phyloP scores from a whole-genome alignment of 2,888 invertebrate species.

The Tiphia femorata region DNA sequence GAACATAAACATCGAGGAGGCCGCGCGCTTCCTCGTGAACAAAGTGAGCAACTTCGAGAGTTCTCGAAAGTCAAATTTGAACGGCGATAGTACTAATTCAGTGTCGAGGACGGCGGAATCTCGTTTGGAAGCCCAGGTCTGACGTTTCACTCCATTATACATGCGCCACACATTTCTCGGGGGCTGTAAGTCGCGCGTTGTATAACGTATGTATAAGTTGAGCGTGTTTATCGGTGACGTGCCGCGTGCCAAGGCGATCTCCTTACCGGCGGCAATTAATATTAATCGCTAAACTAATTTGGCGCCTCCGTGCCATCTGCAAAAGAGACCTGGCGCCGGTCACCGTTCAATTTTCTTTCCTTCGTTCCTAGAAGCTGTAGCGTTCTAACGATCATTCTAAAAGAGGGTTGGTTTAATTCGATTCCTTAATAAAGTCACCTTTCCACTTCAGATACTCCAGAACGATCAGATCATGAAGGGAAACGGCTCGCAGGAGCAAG shows the following conservation, averaged over 20 bases:
- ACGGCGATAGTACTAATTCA: too few species aligned
- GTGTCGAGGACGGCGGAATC: too few species aligned
- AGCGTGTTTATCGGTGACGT: constrained; percentile 36
- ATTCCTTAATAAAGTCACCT: too few species aligned
- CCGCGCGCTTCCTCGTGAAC: constrained; percentile 90
- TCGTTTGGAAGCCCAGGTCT: too few species aligned
- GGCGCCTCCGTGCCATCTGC: neutral
- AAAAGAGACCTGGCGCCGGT: neutral
- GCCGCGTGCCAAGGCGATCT: constrained; percentile 20
- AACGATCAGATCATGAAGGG: constrained; percentile 83
- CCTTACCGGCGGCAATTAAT: constrained; percentile 26
- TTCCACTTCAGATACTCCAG: constrained; percentile 76
- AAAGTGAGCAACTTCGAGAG: constrained; percentile 76
- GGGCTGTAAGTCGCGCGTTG: too few species aligned
- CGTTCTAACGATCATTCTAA: too few species aligned
- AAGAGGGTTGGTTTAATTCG: too few species aligned
- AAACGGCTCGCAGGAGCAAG: constrained; percentile 73
- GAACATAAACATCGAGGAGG: constrained; percentile 96
- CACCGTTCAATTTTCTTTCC: too few species aligned
- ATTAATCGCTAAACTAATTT: constrained; percentile 8
- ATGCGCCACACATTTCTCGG: too few species aligned
- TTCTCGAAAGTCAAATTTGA: neutral
- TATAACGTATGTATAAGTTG: too few species aligned
- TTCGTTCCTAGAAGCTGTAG: too few species aligned
- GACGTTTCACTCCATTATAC: too few species aligned